Evolutionary conservation across 2,797 vertebrate species (phyloP), one percentile per base, ranked within the genome.

Genomic region (Tadarida brasiliensis): DNA sequence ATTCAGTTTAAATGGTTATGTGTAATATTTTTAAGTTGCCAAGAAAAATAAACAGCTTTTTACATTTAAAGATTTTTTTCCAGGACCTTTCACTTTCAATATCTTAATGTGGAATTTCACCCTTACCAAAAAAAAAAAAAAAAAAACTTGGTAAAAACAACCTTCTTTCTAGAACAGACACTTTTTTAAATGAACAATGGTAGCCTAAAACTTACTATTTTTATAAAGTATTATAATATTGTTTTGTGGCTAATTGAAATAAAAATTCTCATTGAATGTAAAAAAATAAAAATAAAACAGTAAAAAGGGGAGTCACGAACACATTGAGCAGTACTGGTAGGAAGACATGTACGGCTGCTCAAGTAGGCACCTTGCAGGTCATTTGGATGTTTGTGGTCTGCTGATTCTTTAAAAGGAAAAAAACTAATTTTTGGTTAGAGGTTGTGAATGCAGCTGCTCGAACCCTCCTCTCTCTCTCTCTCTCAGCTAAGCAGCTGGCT

Each of bases 11-110:
- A 98, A 98, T 98, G 98, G 96, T 98, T 98, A 97, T 98, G 98
- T 98, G n/a, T n/a, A n/a, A n/a, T n/a, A 98, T 98, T 98, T 98
- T 98, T 98, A 96, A 98, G 98, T 98, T 97, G 97, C 87, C 98
- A 97, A 98, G 96, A 95, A 97, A 97, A 98, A 96, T 82, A 97
- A 96, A 94, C n/a, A 94, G 97, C 97, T 98, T 98, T 98, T 97
- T 98, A 98, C 97, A 98, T 98, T 98, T 98, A 97, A 97, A 97
- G 97, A 97, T 97, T 85, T 98, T 97, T 98, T 98, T 89, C 59
- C 95, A 96, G 83, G 84, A 95, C 96, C 83, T 94, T 98, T 98
- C 86, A 81, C 98, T 95, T 98, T 96, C 61, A 97, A 89, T 96
- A 98, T 97, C 97, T 98, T 96, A 98, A 97, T 97, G 95, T 98